Percentiles rank a stretch among this genome's conserved stretches.
Evolutionary conservation across 30 jellyfish, hydroid and myxozoan species (phyloP).

Genomic region (Nemopilema nomurai): DNA sequence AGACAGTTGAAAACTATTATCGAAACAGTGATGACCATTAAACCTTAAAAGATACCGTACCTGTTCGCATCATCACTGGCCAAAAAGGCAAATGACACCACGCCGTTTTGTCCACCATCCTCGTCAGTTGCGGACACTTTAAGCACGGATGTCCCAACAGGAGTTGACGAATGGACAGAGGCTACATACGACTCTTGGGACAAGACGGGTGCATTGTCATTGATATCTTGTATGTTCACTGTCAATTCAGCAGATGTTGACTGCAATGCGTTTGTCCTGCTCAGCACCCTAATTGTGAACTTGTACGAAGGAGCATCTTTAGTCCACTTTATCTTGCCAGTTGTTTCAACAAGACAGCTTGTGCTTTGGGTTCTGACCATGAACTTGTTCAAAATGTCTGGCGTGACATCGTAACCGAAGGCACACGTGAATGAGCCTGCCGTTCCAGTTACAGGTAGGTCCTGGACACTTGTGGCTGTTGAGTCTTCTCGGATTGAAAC

Average conservation of each 20-base stretch:
- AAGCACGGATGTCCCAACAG: constrained; percentile 68
- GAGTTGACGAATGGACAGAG: constrained; percentile 40
- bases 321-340: constrained; percentile 64
- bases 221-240: constrained; percentile 67
- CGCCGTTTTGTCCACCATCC: constrained; percentile 82
- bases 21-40: not conserved
- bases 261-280: constrained; percentile 62
- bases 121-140: constrained; percentile 74
- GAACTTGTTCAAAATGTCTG: constrained; percentile 60
- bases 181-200: constrained; percentile 79
- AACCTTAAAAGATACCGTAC: constrained; percentile 32
- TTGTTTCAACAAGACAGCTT: constrained; percentile 73
- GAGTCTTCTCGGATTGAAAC: constrained; percentile 72
- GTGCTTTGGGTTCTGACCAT: constrained; percentile 65
- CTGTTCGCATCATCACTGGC: constrained; percentile 59
- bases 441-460: constrained; percentile 58
- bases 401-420: constrained; percentile 79
- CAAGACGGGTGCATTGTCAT: constrained; percentile 84
- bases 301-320: constrained; percentile 67
- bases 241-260: constrained; percentile 62
- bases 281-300: constrained; percentile 76
- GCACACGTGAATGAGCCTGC: constrained; percentile 78
- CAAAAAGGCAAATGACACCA: constrained; percentile 52
- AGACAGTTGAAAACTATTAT: too few relatives aligned
- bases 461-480: constrained; percentile 48